Base-by-base conservation (phyloP, 2,888 invertebrate genomes). In the Drosophila acutilabella region DNA sequence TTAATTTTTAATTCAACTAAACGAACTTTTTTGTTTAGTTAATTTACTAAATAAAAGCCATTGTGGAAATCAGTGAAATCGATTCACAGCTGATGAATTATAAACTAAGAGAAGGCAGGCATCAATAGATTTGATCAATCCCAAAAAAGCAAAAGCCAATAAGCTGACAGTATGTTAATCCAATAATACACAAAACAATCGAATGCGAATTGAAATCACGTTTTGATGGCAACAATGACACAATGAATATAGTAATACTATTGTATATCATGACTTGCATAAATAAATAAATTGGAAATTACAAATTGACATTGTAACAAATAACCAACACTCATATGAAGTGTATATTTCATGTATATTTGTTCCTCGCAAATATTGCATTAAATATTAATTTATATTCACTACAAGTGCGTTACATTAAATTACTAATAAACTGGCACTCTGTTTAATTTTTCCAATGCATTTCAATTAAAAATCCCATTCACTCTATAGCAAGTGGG, bases 81-180 rank as follows among this genome's bases (percentile, higher is more conserved):
- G 11, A 48, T 33, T 33, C 30, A 33, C 14, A 47, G 14, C 1
- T 10, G 8, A 47, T 23, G 4, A n/a, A 13, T 44, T 18, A 11
- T 2, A 44, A 13, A 20, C 44, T 36, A 36, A 4, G 13, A 36
- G 4, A 10, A 36, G 5, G 8, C 13, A 36, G 11, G 44, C n/a
- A 33, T 20, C 33, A 44, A 42, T 7, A 20, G 20, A 20, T 44
- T 44, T 7, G 18, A 44, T 44, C 18, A 44, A 44, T 36, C 13
- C 33, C 54, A 33, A 44, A 53, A 47, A 33, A n/a, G 30, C 41
- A 44, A 33, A 33, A 54, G 16, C n/a, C 54, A 56, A 56, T 44
- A 36, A 20, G n/a, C 20, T 33, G 42, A 33, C 33, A 44, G 36
- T 36, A 20, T 56, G 33, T 44, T 18, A 20, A 54, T 20, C 44